A percentile compares a stretch with the other conserved stretches of the same genome.
These are phyloP conservation scores for Geotrypetes seraphini DNA, from an alignment of 2,797 vertebrate genomes.

Conservation along the genomic window DNA sequence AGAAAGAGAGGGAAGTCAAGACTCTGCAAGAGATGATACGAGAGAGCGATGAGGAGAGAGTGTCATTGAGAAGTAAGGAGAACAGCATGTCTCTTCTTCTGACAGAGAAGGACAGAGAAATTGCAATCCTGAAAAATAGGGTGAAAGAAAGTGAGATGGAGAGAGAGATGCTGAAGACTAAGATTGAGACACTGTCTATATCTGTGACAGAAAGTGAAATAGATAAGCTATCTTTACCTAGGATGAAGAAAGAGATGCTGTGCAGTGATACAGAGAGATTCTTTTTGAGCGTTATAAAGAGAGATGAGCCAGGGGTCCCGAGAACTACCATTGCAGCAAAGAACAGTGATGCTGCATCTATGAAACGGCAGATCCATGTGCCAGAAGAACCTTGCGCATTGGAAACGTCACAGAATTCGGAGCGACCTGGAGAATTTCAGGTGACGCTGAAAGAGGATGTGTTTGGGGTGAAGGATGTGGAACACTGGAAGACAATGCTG, in stretches of 20 bases:
- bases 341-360: constrained; percentile 4
- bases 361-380: constrained; percentile 15
- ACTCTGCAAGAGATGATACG: too few species aligned
- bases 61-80: neutral
- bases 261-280: neutral
- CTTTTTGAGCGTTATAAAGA: neutral
- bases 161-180: neutral
- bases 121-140: neutral
- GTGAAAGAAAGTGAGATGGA: neutral
- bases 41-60: neutral
- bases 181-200: neutral
- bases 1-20: too few species aligned
- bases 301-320: neutral
- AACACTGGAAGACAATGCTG: constrained; percentile 38
- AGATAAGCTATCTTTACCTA: neutral
- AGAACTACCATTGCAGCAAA: constrained; percentile 18
- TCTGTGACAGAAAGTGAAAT: neutral
- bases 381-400: constrained; percentile 9
- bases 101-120: neutral
- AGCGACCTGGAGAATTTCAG: constrained; percentile 24
- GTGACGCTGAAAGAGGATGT: constrained; percentile 26
- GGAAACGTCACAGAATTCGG: constrained; percentile 27
- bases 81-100: neutral
- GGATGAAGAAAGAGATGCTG: neutral
- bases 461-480: constrained; percentile 25